phyloP scores from a whole-genome alignment of 2,113 vertebrate species.

The Mohoua ochrocephala region DNA sequence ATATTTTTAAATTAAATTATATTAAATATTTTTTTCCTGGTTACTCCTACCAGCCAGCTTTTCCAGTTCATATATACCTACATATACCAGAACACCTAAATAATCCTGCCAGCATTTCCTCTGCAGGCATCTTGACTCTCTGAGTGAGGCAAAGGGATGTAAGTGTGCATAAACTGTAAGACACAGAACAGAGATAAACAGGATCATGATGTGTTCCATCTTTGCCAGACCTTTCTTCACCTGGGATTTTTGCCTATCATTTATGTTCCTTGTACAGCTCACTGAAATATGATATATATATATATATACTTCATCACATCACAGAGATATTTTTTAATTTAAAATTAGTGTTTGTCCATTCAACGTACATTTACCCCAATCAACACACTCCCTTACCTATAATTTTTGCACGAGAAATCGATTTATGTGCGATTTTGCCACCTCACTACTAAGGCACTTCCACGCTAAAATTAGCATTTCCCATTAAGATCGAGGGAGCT shows the following conservation, averaged over 20 bases:
- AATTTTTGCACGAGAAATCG: neutral
- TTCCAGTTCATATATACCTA: neutral
- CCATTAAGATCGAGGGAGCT: neutral
- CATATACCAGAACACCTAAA: neutral
- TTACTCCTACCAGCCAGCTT: neutral
- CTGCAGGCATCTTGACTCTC: neutral
- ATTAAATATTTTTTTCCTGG: too few species aligned
- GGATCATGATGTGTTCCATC: rapidly evolving
- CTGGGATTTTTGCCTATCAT: neutral
- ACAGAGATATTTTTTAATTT: neutral
- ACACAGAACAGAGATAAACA: neutral
- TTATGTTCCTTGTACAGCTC: neutral
- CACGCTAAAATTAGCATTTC: neutral
- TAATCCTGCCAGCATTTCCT: neutral
- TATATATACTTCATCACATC: rapidly evolving
- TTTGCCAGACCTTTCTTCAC: neutral
- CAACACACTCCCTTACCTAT: too few species aligned
- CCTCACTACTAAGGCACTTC: neutral
- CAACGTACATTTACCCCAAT: neutral
- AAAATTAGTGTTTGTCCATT: neutral
- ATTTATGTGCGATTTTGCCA: rapidly evolving
- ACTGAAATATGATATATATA: neutral
- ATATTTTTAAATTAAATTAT: too few species aligned
- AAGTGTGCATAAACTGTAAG: neutral
- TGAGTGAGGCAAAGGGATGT: rapidly evolving